Base-by-base conservation (phyloP, 2,113 vertebrate species). In the Orcinus orca region DNA sequence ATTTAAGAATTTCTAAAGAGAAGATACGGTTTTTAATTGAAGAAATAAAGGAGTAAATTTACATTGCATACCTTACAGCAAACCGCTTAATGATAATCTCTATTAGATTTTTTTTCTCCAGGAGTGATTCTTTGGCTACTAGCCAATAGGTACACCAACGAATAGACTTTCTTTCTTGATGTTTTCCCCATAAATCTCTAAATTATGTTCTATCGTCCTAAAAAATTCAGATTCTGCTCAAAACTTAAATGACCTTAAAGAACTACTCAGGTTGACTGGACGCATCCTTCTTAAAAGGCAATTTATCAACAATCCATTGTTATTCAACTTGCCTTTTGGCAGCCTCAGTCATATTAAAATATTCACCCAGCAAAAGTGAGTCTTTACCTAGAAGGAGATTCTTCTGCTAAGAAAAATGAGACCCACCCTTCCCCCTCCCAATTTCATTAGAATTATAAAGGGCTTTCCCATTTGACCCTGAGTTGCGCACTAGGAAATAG, bases 1-100 rank as follows among this genome's bases (percentile, higher is more conserved):
- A 90, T 85, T 68, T 96, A 96, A 70, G 21, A 21, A 81, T 70
- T 76, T 80, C 20, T 74, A 53, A 93, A 79, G 65, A 89, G 31
- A 53, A 95, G 53, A 18, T 53, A 53, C 15, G 6, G 53, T 53
- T 53, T 53, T 96, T 58, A 88, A 71, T 6, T 20, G 31, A 74
- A 31, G 53, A 92, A 88, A 85, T 67, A 71, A 92, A 95, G 14
- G 25, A 65, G 11, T 10, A 8, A 81, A 82, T 76, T 76, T 93
- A 62, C n/a, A 1, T 62, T 82, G 5, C 5, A 89, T 2, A 85
- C 31, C 25, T 84, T 18, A 87, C 26, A 44, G 31, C 20, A 86
- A 93, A 63, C 29, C 33, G 65, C 11, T 70, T 84, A 79, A 77
- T 80, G 80, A 63, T 33, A 31, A 87, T 63, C 14, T 63, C 21